Conservation (phyloP, 2,888 invertebrate species). For the Pterostichus niger region DNA sequence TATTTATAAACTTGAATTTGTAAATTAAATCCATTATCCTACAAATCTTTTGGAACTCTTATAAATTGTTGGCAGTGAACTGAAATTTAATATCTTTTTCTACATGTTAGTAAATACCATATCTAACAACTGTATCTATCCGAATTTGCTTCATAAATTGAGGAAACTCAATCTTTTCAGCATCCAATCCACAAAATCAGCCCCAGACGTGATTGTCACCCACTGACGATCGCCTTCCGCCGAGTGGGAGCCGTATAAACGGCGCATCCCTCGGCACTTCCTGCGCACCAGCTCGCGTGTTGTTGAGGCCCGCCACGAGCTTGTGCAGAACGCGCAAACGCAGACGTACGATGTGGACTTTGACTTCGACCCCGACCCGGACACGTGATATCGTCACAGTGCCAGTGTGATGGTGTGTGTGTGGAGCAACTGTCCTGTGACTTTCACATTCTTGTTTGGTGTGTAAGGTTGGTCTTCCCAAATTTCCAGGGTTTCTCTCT, state of each 20-base stretch:
- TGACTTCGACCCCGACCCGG: constrained; percentile 24
- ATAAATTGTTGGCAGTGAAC: too few relatives aligned
- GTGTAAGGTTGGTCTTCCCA: constrained; percentile 23
- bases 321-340: constrained; percentile 63
- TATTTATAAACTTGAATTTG: too few relatives aligned
- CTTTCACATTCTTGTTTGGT: not conserved
- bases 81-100: too few relatives aligned
- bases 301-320: constrained; percentile 46
- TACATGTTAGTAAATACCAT: too few relatives aligned
- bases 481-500: too few relatives aligned
- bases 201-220: constrained; percentile 93
- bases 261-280: constrained; percentile 79
- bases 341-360: constrained; percentile 64
- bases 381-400: constrained; percentile 55
- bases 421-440: not conserved
- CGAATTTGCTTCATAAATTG: too few relatives aligned
- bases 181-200: constrained; percentile 91
- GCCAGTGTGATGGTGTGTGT: constrained; percentile 12
- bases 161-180: constrained; percentile 74
- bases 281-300: constrained; percentile 60
- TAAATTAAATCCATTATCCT: too few relatives aligned
- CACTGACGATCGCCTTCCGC: constrained; percentile 87
- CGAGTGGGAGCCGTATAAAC: constrained; percentile 82
- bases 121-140: not conserved
- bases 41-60: too few relatives aligned